These are phyloP conservation scores for Odontamblyopus lacepedii DNA, from an alignment of 2,797 vertebrate genomes.

Conservation along the genomic window DNA sequence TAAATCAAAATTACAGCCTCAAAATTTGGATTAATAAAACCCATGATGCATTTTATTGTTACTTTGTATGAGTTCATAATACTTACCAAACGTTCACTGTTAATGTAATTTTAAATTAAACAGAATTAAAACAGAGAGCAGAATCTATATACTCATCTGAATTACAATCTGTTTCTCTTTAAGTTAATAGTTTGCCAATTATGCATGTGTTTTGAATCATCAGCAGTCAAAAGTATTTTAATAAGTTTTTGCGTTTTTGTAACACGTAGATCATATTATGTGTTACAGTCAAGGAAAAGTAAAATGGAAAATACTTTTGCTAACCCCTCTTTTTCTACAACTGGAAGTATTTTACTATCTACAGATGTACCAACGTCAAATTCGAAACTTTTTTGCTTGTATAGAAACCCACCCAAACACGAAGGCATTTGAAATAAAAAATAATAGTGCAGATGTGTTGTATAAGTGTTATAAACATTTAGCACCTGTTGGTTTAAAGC, in stretches of 20 bases:
- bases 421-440: not conserved
- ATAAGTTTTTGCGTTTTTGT: not conserved
- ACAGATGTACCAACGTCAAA: not conserved
- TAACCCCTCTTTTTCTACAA: not conserved
- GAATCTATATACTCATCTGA: no score
- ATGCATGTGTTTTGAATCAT: not conserved
- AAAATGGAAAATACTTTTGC: no score
- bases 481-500: not conserved
- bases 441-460: not conserved
- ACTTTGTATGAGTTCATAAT: no score
- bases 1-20: no score
- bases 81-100: no score
- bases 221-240: not conserved
- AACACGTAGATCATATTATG: not conserved
- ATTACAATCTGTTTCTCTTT: no score
- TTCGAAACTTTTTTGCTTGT: not conserved
- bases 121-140: no score
- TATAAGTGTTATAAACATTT: not conserved
- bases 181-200: not conserved
- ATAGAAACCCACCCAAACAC: not conserved
- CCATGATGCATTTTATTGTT: no score
- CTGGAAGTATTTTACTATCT: not conserved
- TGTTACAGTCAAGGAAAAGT: not conserved
- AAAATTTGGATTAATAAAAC: no score
- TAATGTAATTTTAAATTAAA: no score